These are phyloP conservation scores for Lacerta agilis DNA, from an alignment of 2,797 vertebrate species.

Conservation along the genomic window DNA sequence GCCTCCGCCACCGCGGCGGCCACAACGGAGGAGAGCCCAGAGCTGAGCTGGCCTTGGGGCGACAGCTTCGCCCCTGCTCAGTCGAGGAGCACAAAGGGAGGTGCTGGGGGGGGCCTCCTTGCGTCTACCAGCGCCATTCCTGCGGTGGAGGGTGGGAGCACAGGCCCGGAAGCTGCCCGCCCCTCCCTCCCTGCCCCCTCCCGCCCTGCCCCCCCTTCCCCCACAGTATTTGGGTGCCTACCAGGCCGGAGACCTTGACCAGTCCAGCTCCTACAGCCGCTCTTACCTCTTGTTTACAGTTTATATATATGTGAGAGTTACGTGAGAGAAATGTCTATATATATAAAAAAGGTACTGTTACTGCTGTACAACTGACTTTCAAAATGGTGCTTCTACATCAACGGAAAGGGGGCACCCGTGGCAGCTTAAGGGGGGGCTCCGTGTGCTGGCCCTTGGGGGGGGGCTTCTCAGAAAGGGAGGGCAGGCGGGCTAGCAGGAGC, in stretches of 20 bases:
- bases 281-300: constrained; percentile 99
- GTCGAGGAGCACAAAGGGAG: constrained; percentile 69
- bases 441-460: constrained; percentile 70
- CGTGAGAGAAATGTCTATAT: constrained; percentile 84
- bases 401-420: constrained; percentile 85
- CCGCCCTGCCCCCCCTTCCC: constrained; percentile 78
- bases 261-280: constrained; percentile 89
- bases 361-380: constrained; percentile 97
- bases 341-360: constrained; percentile 89
- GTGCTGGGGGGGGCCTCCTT: constrained; percentile 83
- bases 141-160: constrained; percentile 59
- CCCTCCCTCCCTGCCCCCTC: constrained; percentile 22
- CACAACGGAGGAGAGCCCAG: constrained; percentile 8
- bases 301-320: constrained; percentile 88
- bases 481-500: constrained; percentile 38
- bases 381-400: constrained; percentile 94
- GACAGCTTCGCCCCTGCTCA: constrained; percentile 19
- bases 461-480: constrained; percentile 46
- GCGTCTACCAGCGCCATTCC: constrained; percentile 76
- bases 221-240: constrained; percentile 91
- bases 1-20: neutral
- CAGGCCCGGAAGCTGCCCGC: constrained; percentile 67
- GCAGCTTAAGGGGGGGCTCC: constrained; percentile 91
- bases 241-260: constrained; percentile 87
- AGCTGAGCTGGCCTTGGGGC: constrained; percentile 16